Conservation (phyloP, 2,113 vertebrate species). For the Ivindomyrus marchei region DNA sequence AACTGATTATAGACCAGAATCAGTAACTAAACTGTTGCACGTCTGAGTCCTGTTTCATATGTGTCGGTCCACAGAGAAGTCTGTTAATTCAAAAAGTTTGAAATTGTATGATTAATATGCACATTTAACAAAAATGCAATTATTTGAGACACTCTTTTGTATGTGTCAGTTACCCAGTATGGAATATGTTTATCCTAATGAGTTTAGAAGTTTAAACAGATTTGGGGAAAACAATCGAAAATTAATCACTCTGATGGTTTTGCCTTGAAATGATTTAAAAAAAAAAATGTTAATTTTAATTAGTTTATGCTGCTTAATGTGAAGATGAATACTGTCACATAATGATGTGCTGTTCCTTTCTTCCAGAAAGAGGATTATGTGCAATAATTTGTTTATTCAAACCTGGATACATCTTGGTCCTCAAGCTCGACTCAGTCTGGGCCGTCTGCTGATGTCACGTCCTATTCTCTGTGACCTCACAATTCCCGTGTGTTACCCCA, state of each 20-base stretch:
- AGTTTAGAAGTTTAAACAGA: conserved; percentile 4
- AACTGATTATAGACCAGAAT: not conserved
- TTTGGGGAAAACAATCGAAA: not conserved
- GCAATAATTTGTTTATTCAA: not conserved
- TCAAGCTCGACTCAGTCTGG: not conserved
- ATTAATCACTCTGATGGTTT: conserved; percentile 9
- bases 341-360: not conserved
- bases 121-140: not conserved
- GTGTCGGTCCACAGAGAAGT: not conserved
- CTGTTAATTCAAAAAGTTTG: not conserved
- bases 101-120: not conserved
- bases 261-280: not conserved
- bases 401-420: not conserved
- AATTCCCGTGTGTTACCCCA: not conserved
- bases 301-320: not conserved
- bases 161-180: not conserved
- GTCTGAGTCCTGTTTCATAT: not conserved
- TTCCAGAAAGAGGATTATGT: not conserved
- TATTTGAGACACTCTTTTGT: not conserved
- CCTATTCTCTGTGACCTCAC: not conserved
- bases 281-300: not conserved
- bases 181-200: not conserved
- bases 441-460: not conserved
- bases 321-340: conserved; percentile 1
- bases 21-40: not conserved